Base-by-base conservation (phyloP, 2,797 vertebrate genomes). In the Dallia pectoralis region DNA sequence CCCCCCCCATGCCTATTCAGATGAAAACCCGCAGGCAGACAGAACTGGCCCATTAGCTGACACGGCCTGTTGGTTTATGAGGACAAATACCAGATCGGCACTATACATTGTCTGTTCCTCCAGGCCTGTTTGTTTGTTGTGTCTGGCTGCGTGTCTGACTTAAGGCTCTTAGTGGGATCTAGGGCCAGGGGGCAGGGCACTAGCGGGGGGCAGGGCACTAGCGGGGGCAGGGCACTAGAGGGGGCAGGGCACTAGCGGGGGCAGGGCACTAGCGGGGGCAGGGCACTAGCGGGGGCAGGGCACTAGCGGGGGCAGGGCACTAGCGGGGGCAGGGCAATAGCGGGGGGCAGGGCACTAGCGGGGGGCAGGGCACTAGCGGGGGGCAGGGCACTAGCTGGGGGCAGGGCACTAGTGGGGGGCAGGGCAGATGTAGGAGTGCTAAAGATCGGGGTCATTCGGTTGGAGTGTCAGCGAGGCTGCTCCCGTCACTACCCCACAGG, bases 81-180 rank as follows among this genome's bases (percentile, higher is more conserved):
- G 61, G 75, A 69, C 73, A 82, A 86, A 89, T 88, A 88, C 84
- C 79, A 67, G 53, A 71, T 30, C 5, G 62, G 62, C 79, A 78
- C 78, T 74, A 86, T 67, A n/a, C n/a, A n/a, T n/a, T 30, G 70
- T 79, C 81, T 75, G 77, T 86, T 86, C 80, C 74, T 67, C 81
- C 83, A 82, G 78, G 77, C 79, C 69, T 69, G 65, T 76, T 40
- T 62, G 69, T 78, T 82, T 74, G 81, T 75, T 81, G 72, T 84
- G 85, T 89, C 81, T 88, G 67, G 64, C 25, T 33, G 71, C 84
- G 63, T 76, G 69, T 67, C 66, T 40, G 69, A 51, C 61, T 36
- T 75, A 59, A 44, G 18, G 32, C 29, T 36, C 32, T 65, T 32
- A 32, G 29, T 33, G 47, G 44, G 51, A 44, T 40, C 61, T 4